phyloP scores from a whole-genome alignment of 2,797 vertebrate species.

The Nothura maculosa region DNA sequence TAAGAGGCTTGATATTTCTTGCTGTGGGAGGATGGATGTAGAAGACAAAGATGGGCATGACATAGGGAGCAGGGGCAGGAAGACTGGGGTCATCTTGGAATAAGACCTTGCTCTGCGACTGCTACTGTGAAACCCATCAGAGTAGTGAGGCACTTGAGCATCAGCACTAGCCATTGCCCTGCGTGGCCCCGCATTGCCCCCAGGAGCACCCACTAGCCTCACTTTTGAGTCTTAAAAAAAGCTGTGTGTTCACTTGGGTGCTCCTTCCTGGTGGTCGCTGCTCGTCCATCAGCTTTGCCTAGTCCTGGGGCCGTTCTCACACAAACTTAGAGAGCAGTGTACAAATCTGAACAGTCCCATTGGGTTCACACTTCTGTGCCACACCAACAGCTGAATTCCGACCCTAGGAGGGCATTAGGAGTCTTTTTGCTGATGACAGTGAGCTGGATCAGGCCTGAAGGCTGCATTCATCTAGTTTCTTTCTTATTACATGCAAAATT shows the following conservation, averaged over 20 bases:
- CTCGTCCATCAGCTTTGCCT: neutral
- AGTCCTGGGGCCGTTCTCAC: neutral
- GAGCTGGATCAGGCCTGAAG: neutral
- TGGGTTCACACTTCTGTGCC: fast-evolving
- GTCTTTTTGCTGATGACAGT: neutral
- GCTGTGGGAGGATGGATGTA: neutral
- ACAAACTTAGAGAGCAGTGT: neutral
- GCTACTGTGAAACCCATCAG: neutral
- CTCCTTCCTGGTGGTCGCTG: neutral
- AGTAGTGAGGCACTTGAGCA: neutral
- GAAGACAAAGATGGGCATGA: neutral
- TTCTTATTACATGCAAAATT: neutral
- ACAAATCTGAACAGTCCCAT: fast-evolving
- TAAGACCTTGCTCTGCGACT: neutral
- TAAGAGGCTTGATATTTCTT: neutral
- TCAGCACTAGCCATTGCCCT: neutral
- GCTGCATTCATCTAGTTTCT: neutral
- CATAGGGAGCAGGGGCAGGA: neutral
- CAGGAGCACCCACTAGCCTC: neutral
- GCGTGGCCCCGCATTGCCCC: fast-evolving
- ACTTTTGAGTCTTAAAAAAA: neutral
- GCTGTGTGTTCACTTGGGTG: neutral
- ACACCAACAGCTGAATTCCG: neutral
- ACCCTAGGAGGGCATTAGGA: neutral
- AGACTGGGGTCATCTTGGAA: neutral